Conservation (phyloP, 2,797 vertebrate genomes). For the Rhinoraja longicauda region DNA sequence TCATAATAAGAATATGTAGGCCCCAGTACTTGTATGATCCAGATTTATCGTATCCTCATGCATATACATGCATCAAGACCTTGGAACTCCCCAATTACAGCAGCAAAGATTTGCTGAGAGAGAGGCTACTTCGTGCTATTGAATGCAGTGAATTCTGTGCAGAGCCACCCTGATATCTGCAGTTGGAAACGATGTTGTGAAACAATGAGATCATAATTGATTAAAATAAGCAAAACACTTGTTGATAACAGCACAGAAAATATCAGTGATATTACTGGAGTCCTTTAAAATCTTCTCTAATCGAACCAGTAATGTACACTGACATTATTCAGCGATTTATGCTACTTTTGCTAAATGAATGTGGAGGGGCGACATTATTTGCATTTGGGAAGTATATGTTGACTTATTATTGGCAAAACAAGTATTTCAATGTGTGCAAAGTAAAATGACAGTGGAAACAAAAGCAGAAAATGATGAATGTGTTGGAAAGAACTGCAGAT, state of each 20-base stretch:
- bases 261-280: background rate
- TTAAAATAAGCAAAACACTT: background rate
- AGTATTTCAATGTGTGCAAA: background rate
- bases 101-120: slow-evolving; percentile 45
- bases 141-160: slow-evolving; percentile 47
- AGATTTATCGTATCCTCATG: slow-evolving; percentile 44
- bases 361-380: background rate
- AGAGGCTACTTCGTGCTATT: slow-evolving; percentile 50
- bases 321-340: background rate
- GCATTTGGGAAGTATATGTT: background rate
- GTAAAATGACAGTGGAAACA: too few relatives aligned
- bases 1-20: slow-evolving; percentile 34
- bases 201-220: background rate
- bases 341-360: background rate
- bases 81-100: slow-evolving; percentile 60
- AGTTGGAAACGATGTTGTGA: background rate
- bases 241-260: background rate
- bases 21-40: slow-evolving; percentile 32
- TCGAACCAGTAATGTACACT: too few relatives aligned
- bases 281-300: background rate
- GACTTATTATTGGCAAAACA: background rate
- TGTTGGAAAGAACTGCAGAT: too few relatives aligned
- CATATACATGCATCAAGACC: slow-evolving; percentile 41
- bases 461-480: background rate
- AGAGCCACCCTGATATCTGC: background rate